These are phyloP conservation scores for Lycopodina hypogea DNA, from an alignment of 37 sponge, comb jelly and placozoan genomes.

Conservation along the genomic window DNA sequence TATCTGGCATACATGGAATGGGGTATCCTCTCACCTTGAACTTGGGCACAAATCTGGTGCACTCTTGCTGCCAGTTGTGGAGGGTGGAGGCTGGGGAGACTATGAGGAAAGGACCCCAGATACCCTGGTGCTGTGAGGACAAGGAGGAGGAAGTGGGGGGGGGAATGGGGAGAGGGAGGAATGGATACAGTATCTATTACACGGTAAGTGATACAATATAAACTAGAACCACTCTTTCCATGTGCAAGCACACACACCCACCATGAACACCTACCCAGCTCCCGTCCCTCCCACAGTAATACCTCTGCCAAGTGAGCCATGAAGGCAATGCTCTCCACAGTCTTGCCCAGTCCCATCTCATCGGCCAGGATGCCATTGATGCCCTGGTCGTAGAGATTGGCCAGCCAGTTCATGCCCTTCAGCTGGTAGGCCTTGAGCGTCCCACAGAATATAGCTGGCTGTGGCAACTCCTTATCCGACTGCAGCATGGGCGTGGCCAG, in stretches of 20 bases:
- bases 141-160: background rate
- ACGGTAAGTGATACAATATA: too few species aligned
- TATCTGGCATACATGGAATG: too few species aligned
- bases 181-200: background rate
- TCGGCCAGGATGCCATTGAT: slow-evolving; percentile 97
- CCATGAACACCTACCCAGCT: background rate
- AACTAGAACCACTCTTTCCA: background rate
- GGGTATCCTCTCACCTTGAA: slow-evolving; percentile 52
- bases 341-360: slow-evolving; percentile 97
- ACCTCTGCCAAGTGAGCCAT: slow-evolving; percentile 89
- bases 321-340: slow-evolving; percentile 88
- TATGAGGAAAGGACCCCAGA: slow-evolving; percentile 92
- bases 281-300: background rate
- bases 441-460: slow-evolving; percentile 82
- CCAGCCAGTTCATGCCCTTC: slow-evolving; percentile 96
- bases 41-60: slow-evolving; percentile 66
- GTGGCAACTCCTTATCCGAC: slow-evolving; percentile 63
- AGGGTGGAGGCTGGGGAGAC: slow-evolving; percentile 93
- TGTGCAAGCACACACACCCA: too few species aligned
- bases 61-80: slow-evolving; percentile 97
- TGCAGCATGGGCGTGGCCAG: slow-evolving; percentile 76
- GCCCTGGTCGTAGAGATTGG: slow-evolving; percentile 92
- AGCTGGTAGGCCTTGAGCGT: slow-evolving; percentile 88
- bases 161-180: background rate
- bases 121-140: slow-evolving; percentile 59